These are phyloP conservation scores for Varanus salvator DNA, from an alignment of 2,113 vertebrate species.

Conservation along the genomic window DNA sequence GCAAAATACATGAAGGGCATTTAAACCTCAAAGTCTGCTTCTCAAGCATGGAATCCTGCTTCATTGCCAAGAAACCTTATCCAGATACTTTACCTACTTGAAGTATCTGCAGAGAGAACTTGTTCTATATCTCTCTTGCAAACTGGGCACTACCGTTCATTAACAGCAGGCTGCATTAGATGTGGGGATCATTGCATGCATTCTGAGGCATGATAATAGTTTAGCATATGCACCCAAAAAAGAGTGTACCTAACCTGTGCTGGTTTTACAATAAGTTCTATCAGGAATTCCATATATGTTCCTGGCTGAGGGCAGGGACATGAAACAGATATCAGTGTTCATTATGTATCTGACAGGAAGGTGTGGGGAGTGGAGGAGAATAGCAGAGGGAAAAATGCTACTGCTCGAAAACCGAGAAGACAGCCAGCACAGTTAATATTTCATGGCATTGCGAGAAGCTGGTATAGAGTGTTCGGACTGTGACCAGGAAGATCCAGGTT, in stretches of 20 bases:
- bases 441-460: background rate
- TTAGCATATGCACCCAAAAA: background rate
- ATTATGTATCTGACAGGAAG: slow-evolving; percentile 30
- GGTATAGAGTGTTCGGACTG: background rate
- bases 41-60: slow-evolving; percentile 30
- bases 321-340: background rate
- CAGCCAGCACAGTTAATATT: slow-evolving; percentile 47
- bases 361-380: background rate
- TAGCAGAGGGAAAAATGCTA: slow-evolving; percentile 55
- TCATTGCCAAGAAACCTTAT: slow-evolving; percentile 41
- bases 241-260: slow-evolving; percentile 14
- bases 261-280: background rate
- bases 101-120: background rate
- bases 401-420: background rate
- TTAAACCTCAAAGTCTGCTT: slow-evolving; percentile 37
- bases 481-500: background rate
- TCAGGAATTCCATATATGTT: background rate
- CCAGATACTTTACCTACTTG: background rate
- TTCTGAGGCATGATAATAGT: slow-evolving; percentile 45
- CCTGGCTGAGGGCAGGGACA: slow-evolving; percentile 17
- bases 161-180: background rate
- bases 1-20: slow-evolving; percentile 35
- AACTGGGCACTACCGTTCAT: background rate
- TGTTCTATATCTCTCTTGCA: background rate
- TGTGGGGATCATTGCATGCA: slow-evolving; percentile 25